Conservation (phyloP, 2,113 vertebrate genomes). For the Elephantulus edwardii region DNA sequence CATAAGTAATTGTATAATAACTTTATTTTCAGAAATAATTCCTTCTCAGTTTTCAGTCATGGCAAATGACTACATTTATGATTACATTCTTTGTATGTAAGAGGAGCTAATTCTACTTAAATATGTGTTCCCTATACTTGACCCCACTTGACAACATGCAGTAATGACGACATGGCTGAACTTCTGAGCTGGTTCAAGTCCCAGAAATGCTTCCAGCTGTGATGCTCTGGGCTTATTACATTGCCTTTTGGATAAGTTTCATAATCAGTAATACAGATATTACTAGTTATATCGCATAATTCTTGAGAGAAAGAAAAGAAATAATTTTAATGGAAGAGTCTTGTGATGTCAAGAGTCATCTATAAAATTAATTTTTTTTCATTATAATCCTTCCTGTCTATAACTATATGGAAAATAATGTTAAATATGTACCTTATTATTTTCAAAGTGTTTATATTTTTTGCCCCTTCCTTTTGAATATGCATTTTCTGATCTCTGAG, state of each 20-base stretch:
- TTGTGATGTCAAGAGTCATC: constrained; percentile 29
- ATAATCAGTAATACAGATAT: background rate
- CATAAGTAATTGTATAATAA: constrained; percentile 59
- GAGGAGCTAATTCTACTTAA: constrained; percentile 28
- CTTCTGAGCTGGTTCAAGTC: background rate
- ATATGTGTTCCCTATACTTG: constrained; percentile 4
- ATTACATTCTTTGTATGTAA: constrained; percentile 2
- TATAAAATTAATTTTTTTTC: constrained; percentile 10
- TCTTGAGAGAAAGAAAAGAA: constrained; percentile 32
- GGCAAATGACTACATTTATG: constrained; percentile 26
- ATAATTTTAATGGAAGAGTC: constrained; percentile 5
- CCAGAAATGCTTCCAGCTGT: background rate
- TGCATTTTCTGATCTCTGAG: too few relatives aligned
- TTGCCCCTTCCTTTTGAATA: too few relatives aligned
- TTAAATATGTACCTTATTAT: too few relatives aligned
- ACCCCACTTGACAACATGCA: background rate
- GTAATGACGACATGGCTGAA: background rate
- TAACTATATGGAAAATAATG: too few relatives aligned
- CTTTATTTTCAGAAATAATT: constrained; percentile 62
- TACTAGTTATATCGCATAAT: background rate
- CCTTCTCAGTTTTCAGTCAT: constrained; percentile 67
- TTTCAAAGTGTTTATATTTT: too few relatives aligned
- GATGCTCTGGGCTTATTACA: background rate
- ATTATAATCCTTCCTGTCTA: background rate
- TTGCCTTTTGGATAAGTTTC: background rate